Base-by-base conservation (phyloP, 1,140 invertebrate species). In the Antheraea pernyi region DNA sequence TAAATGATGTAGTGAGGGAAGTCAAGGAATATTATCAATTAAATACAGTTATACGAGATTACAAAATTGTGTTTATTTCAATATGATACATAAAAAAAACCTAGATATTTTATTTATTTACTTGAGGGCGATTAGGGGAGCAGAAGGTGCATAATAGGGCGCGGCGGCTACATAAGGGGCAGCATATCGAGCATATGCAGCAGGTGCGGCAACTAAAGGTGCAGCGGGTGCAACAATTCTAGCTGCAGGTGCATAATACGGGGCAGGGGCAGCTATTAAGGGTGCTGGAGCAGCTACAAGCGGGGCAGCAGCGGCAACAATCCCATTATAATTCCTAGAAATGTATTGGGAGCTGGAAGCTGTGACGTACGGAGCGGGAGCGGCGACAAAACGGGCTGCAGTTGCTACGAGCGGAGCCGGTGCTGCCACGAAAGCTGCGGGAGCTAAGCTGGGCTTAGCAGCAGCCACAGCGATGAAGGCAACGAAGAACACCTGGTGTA, bases 311-410 rank as follows among this genome's bases (percentile, higher is more conserved):
- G 89, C 86, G 1, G 89, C 70, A 0, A 90, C 84, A 9, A 93
- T 67, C 8, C 93, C 94, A 72, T 95, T 95, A 84, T 94, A 95
- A 79, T 95, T 95, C 62, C 94, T 93, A 7, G 94, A 88, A 61
- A 95, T 78, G 37, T 94, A 94, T 83, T 95, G 94, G 11, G 94
- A 95, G 79, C 95, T 95, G 69, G 93, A 92, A 5, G 94, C 94
- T 0, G 94, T 94, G 4, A 95, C 94, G 48, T 95, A 89, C 0
- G 94, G 94, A 0, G 94, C 93, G 30, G 93, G 93, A 0, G 93
- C 85, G 0, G 83, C 86, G 0, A 86, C 78, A 13, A 85, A 53
- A 0, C 81, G 80, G 0, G 87, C 82, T 2, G 82, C 73, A 7
- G 86, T 81, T 1, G 83, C 84, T 3, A 86, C 77, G 0, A 86